Base-by-base conservation (phyloP, 1,140 invertebrate species). In the Drosophila triauraria region DNA sequence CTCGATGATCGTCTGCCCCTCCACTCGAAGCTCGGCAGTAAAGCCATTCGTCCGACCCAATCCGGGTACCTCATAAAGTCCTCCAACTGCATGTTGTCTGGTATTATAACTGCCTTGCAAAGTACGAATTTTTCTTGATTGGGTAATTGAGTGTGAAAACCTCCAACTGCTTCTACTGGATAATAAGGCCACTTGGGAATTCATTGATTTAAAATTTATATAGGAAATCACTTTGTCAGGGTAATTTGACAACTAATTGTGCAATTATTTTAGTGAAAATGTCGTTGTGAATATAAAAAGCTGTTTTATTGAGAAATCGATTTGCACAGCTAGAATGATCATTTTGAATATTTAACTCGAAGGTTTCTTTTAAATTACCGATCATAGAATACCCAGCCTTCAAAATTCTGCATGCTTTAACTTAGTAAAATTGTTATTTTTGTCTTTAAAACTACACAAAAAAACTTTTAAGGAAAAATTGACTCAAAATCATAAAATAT, bases 1-100 rank as follows among this genome's bases (percentile, higher is more conserved):
- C 32, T 38, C 17, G 4, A 3, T 30, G 53, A 30, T 25, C n/a
- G 23, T 43, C 71, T 17, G 25, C 61, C 56, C 1, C 10, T 58
- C 78, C 80, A 78, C 23, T 67, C 27, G 48, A 43, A 74, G 38
- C 25, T 46, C 13, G 65, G 69, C 60, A 78, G 50, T 58, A 72
- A 27, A 17, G 53, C 57, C 53, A 67, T 38, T 30, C 42, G 46
- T 3, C 81, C 65, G 20, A 63, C 78, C 17, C 80, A 46, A 48
- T 84, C 43, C 25, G 68, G 74, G 60, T 78, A 84, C 7, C 56
- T 17, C 82, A 85, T 78, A 42, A 85, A 85, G 20, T 78, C 56
- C 25, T 70, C 42, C n/a, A 85, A 32, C 48, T 60, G 67, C 82
- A 84, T 80, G n/a, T 15, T 17, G 42, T 9, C 25, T 13, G n/a